Evolutionary conservation across 1,140 invertebrate genomes (phyloP).

Genomic region (Diuraphis noxia): DNA sequence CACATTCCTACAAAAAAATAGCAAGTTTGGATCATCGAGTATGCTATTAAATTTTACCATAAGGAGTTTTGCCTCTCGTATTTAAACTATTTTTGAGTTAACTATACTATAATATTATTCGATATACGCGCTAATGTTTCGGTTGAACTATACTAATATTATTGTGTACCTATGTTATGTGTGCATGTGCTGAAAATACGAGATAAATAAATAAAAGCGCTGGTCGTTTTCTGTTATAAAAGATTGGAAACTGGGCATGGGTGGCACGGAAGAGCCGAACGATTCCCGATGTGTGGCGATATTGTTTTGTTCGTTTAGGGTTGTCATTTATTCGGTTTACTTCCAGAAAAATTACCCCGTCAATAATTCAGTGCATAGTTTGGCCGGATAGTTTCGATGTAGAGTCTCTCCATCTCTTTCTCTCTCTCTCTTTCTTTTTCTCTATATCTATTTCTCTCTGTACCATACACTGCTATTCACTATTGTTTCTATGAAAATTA

Average conservation of each 20-base stretch:
- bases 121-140: not conserved
- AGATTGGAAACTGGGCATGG: not conserved
- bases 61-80: too few species aligned
- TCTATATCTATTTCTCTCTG: not conserved
- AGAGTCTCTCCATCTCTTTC: not conserved
- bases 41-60: not conserved
- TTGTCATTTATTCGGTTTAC: conserved; percentile 37
- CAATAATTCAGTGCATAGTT: conserved; percentile 14
- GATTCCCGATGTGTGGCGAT: not conserved
- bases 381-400: not conserved
- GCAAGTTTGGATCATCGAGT: rapidly evolving
- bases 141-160: not conserved
- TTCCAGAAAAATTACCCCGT: conserved; percentile 15
- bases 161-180: too few species aligned
- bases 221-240: not conserved
- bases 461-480: not conserved
- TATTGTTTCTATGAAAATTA: conserved; percentile 15
- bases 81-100: not conserved
- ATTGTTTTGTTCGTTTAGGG: not conserved
- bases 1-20: not conserved
- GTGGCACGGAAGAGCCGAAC: not conserved
- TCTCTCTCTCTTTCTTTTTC: too few species aligned
- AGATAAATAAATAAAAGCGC: not conserved
- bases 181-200: not conserved
- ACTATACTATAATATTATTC: too few species aligned